Evolutionary conservation across 2,797 vertebrate genomes (phyloP).

Genomic region (Lindbergichthys nudifrons): DNA sequence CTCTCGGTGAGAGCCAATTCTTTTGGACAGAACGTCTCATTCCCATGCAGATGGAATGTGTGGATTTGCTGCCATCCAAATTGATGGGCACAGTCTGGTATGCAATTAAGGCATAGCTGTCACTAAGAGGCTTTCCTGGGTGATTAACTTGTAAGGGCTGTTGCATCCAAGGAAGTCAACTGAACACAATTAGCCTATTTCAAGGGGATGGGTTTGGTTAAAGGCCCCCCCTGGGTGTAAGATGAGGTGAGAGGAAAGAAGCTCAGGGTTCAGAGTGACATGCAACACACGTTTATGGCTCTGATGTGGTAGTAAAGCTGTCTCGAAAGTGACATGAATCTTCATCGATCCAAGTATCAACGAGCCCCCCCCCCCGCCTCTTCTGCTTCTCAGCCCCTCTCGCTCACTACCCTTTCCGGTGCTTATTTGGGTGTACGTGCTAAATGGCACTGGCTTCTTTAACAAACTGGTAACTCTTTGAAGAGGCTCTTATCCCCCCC

Average conservation of each 20-base stretch:
- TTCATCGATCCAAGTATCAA: conserved; percentile 65
- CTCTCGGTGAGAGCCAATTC: conserved; percentile 16
- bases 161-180: conserved; percentile 80
- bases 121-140: conserved; percentile 81
- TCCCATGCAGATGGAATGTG: conserved; percentile 76
- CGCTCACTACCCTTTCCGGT: conserved; percentile 49
- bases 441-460: conserved; percentile 74
- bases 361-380: conserved; percentile 22
- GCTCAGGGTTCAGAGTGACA: conserved; percentile 52
- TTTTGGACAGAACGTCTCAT: conserved; percentile 53
- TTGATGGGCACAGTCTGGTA: conserved; percentile 78
- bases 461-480: conserved; percentile 77
- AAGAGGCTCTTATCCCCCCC: conserved; percentile 75
- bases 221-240: conserved; percentile 55
- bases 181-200: conserved; percentile 81
- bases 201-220: conserved; percentile 58
- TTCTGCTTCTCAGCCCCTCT: conserved; percentile 55
- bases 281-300: conserved; percentile 53
- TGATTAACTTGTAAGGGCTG: conserved; percentile 80
- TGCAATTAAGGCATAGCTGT: conserved; percentile 80
- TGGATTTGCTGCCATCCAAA: conserved; percentile 76
- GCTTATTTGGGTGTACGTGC: conserved; percentile 79
- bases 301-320: conserved; percentile 58
- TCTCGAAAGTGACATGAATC: conserved; percentile 61
- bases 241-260: conserved; percentile 58